These are phyloP conservation scores for Pteruthius melanotis DNA, from an alignment of 2,113 vertebrate genomes.

Conservation along the genomic window DNA sequence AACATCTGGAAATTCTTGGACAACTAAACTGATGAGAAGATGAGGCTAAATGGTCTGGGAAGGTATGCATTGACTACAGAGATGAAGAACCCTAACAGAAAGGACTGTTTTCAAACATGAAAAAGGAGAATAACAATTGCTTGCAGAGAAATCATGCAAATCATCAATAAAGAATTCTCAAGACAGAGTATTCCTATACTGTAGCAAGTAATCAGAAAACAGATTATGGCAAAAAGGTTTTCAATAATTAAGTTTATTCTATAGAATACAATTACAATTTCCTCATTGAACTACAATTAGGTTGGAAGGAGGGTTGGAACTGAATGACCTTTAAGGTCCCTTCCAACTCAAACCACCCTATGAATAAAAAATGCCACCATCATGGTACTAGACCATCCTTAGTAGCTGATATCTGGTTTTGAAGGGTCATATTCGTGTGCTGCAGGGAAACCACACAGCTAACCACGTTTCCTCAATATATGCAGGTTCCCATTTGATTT, in stretches of 20 bases:
- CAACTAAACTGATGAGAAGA: slow-evolving; percentile 27
- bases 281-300: not conserved
- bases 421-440: not conserved
- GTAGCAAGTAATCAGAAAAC: not conserved
- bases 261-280: not conserved
- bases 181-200: not conserved
- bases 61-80: slow-evolving; percentile 5
- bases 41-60: not conserved
- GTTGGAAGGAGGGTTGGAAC: not conserved
- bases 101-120: not conserved
- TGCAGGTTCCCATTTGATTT: not conserved
- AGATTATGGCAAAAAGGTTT: not conserved
- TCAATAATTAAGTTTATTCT: not conserved
- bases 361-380: not conserved
- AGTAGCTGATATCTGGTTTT: not conserved
- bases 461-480: not conserved
- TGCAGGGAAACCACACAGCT: not conserved
- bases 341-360: not conserved
- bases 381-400: not conserved
- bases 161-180: not conserved
- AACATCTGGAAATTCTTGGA: slow-evolving; percentile 63
- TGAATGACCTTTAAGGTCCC: not conserved
- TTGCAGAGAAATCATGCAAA: not conserved
- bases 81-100: not conserved
- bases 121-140: not conserved